Conservation (phyloP, 2,797 vertebrate genomes). For the Bucorvus abyssinicus region DNA sequence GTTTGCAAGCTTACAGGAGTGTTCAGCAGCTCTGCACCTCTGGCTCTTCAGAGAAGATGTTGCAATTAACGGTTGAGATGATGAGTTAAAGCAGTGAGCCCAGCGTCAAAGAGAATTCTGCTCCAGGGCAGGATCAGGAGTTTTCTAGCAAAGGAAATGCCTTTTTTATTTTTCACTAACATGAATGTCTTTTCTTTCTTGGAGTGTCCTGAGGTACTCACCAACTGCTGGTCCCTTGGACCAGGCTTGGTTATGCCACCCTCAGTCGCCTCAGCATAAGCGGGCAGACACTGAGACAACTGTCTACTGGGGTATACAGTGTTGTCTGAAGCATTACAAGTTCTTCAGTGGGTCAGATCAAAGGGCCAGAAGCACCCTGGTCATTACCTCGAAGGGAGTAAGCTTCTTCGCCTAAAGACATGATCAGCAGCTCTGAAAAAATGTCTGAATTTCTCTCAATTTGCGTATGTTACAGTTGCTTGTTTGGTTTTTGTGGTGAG, state of each 20-base stretch:
- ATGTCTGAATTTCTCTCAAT: background rate
- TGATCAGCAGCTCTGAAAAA: background rate
- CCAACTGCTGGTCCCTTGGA: background rate
- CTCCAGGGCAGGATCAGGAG: background rate
- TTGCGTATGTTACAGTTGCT: background rate
- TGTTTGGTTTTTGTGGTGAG: background rate
- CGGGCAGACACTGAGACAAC: accelerated
- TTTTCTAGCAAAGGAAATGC: background rate
- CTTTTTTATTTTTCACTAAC: background rate
- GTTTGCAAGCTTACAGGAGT: background rate
- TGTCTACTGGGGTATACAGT: accelerated
- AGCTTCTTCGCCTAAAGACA: background rate
- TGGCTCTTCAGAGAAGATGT: background rate
- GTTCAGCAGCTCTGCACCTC: background rate
- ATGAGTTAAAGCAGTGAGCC: background rate
- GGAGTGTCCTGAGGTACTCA: no score
- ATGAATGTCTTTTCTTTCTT: no score
- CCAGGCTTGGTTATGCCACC: background rate
- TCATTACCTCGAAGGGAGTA: background rate
- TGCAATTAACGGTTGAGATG: background rate
- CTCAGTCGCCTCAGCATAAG: accelerated
- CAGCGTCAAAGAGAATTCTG: background rate
- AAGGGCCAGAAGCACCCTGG: background rate
- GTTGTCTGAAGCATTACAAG: background rate
- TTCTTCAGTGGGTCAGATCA: accelerated